Evolutionary conservation across 2,797 vertebrate genomes (phyloP).

Genomic region (Dendrocincla fuliginosa): DNA sequence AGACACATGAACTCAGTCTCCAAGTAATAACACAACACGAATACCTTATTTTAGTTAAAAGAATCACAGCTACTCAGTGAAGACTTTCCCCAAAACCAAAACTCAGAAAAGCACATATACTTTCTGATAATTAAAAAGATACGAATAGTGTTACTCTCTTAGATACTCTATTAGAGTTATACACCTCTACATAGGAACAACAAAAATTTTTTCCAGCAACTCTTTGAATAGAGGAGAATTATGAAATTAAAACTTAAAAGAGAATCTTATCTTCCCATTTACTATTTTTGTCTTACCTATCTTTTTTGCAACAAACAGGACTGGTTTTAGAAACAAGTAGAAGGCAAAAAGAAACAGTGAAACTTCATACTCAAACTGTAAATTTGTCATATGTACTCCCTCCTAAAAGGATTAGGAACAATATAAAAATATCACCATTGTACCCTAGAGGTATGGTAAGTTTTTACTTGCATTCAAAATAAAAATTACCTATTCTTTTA

Average conservation of each 20-base stretch:
- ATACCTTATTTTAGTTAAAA: neutral
- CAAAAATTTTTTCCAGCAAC: neutral
- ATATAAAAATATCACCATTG: neutral
- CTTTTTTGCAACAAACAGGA: neutral
- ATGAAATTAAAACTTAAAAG: neutral
- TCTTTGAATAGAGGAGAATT: neutral
- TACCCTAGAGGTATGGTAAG: neutral
- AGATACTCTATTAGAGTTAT: neutral
- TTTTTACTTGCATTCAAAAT: neutral
- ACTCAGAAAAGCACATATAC: neutral
- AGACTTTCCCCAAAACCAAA: neutral
- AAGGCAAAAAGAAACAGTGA: neutral
- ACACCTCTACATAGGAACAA: neutral
- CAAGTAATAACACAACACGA: neutral
- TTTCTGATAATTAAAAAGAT: neutral
- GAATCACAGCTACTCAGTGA: neutral
- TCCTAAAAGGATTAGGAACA: neutral
- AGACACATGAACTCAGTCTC: neutral
- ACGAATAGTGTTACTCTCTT: neutral
- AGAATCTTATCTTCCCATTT: neutral
- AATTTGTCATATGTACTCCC: neutral
- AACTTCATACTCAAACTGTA: neutral
- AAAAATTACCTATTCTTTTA: neutral
- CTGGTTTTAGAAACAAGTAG: neutral
- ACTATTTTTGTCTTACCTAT: neutral